Conservation (phyloP, 2,797 vertebrate species). For the Hippocampus kuda region DNA sequence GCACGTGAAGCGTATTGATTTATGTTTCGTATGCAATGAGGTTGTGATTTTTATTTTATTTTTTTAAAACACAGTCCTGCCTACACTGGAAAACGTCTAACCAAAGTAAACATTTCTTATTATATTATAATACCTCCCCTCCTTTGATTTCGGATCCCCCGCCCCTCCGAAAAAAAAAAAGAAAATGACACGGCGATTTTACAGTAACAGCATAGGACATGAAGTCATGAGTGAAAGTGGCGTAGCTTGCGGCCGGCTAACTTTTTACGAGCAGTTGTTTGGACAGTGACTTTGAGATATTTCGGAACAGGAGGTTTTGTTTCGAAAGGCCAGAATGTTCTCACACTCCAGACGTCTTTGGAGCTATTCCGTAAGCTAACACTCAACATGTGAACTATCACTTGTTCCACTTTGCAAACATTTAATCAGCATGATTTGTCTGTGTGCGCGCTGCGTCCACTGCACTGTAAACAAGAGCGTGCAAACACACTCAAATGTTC, state of each 20-base stretch:
- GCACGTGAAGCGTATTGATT: too few relatives aligned
- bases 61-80: too few relatives aligned
- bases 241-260: constrained; percentile 39
- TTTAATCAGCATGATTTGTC: constrained; percentile 51
- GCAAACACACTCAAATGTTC: constrained; percentile 26
- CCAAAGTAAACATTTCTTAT: too few relatives aligned
- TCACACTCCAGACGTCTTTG: constrained; percentile 46
- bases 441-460: constrained; percentile 18
- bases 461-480: constrained; percentile 33
- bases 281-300: constrained; percentile 57
- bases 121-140: too few relatives aligned
- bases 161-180: too few relatives aligned
- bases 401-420: constrained; percentile 45
- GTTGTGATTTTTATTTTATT: too few relatives aligned
- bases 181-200: too few relatives aligned
- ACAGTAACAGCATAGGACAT: constrained; percentile 2
- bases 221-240: constrained; percentile 21
- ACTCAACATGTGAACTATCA: constrained; percentile 36
- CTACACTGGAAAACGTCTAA: too few relatives aligned
- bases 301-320: constrained; percentile 56
- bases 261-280: constrained; percentile 48
- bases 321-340: constrained; percentile 64
- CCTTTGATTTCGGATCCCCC: background rate
- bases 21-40: too few relatives aligned
- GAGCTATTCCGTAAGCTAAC: constrained; percentile 35